Percentiles rank a stretch among this genome's conserved stretches.
Conservation (phyloP, 2,888 invertebrate species). For the Cheilosia grossa region DNA sequence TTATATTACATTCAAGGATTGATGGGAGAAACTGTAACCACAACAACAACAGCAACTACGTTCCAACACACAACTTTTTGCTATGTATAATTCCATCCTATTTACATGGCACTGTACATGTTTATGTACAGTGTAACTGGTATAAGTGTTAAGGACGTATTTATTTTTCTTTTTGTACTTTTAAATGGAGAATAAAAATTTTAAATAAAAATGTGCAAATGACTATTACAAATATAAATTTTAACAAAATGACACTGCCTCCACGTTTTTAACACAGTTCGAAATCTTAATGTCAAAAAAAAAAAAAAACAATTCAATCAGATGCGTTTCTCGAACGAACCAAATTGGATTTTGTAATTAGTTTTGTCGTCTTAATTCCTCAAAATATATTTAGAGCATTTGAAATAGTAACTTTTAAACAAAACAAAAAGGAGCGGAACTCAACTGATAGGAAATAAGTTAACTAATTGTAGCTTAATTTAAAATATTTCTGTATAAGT, state of each 20-base stretch:
- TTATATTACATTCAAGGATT: not conserved
- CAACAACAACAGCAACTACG: constrained; percentile 35
- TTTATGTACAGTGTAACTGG: constrained; percentile 26
- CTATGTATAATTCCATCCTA: constrained; percentile 58
- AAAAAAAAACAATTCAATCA: constrained; percentile 34
- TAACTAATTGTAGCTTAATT: constrained; percentile 63
- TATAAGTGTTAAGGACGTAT: not conserved
- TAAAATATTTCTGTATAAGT: constrained; percentile 57
- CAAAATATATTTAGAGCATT: constrained; percentile 40
- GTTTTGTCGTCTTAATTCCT: constrained; percentile 22
- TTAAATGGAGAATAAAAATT: constrained; percentile 43
- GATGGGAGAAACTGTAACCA: constrained; percentile 28
- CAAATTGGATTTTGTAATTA: constrained; percentile 24
- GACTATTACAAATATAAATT: constrained; percentile 2
- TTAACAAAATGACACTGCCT: constrained; percentile 48
- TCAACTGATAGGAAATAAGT: constrained; percentile 64
- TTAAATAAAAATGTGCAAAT: constrained; percentile 12
- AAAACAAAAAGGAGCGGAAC: constrained; percentile 18
- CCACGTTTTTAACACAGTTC: constrained; percentile 34
- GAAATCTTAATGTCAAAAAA: constrained; percentile 32
- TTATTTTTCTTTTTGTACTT: constrained; percentile 1
- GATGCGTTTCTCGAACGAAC: constrained; percentile 20
- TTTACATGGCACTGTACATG: constrained; percentile 47
- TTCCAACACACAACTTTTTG: constrained; percentile 27
- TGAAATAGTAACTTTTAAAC: constrained; percentile 24